Conservation (phyloP, 2,888 invertebrate species). For the Campoplex capitator region DNA sequence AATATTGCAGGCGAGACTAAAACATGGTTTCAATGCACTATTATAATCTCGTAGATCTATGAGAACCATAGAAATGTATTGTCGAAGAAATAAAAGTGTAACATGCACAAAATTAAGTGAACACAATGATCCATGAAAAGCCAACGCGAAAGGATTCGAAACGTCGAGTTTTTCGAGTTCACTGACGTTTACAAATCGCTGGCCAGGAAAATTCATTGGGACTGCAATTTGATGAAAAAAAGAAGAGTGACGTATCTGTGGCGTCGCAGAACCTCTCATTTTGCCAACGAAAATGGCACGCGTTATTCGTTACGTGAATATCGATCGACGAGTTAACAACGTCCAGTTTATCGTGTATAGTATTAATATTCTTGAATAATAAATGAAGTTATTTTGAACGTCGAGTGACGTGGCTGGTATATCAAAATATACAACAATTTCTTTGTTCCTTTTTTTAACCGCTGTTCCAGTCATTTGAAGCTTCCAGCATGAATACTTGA, state of each 20-base stretch:
- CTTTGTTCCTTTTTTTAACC: neutral
- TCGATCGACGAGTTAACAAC: neutral
- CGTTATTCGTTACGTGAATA: neutral
- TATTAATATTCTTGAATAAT: neutral
- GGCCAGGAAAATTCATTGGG: neutral
- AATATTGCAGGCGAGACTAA: neutral
- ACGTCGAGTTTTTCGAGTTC: neutral
- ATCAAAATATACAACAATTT: neutral
- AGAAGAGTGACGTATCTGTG: neutral
- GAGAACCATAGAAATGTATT: neutral
- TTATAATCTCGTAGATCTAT: constrained; percentile 8
- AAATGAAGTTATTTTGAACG: neutral
- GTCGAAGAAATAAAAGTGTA: neutral
- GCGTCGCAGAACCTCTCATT: neutral
- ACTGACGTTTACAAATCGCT: neutral
- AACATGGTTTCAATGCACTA: neutral
- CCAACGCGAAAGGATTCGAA: neutral
- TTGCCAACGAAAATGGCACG: constrained; percentile 2
- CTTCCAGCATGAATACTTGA: no score
- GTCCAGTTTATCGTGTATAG: neutral
- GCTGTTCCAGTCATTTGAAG: no score
- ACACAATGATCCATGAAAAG: constrained; percentile 1
- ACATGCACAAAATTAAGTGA: neutral
- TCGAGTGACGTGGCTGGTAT: neutral
- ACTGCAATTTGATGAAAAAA: neutral